Conservation (phyloP, 2,113 vertebrate species). For the Delphinus delphis region DNA sequence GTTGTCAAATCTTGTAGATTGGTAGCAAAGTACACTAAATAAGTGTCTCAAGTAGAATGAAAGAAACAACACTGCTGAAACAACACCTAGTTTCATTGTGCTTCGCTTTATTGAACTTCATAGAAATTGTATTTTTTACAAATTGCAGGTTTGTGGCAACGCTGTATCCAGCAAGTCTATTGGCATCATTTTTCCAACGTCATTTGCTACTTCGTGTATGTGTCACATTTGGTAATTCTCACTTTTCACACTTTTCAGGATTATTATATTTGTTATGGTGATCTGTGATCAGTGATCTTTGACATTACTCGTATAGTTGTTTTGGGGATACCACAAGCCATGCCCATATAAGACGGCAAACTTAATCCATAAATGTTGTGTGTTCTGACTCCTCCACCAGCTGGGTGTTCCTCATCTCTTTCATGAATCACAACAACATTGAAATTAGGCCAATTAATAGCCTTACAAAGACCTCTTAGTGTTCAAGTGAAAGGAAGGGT, state of each 20-base stretch:
- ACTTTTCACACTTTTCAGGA: not conserved
- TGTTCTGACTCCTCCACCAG: not conserved
- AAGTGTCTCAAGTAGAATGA: not conserved
- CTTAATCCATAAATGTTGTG: not conserved
- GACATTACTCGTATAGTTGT: not conserved
- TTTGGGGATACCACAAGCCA: not conserved
- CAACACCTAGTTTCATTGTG: not conserved
- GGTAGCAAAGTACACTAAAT: not conserved
- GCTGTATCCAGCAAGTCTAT: not conserved
- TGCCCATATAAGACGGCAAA: not conserved
- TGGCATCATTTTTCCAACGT: not conserved
- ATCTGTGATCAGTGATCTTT: not conserved
- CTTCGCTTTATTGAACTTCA: not conserved
- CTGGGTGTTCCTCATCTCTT: not conserved
- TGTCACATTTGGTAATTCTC: not conserved
- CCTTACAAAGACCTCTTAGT: not conserved
- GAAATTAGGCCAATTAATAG: not conserved
- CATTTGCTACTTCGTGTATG: not conserved
- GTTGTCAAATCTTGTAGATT: not conserved
- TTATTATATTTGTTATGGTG: not conserved
- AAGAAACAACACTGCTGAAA: not conserved
- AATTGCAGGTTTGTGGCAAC: not conserved
- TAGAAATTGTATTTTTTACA: not conserved
- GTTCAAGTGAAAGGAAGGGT: not conserved
- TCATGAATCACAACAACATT: not conserved